Evolutionary conservation across 2,888 invertebrate species (phyloP), one percentile per base, ranked within the genome.

Genomic region (Drosophila acutilabella): DNA sequence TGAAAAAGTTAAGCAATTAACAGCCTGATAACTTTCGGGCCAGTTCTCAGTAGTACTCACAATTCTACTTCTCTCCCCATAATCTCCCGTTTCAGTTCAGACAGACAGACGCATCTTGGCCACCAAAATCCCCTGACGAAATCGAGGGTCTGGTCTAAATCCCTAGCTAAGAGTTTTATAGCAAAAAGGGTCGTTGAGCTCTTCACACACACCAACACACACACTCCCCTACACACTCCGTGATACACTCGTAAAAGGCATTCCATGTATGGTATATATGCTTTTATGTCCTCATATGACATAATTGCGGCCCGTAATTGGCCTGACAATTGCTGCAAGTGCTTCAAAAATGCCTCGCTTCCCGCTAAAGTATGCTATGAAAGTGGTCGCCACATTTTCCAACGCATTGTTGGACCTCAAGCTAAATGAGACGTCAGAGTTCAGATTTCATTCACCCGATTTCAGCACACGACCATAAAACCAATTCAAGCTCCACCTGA

Each of bases 1-100:
- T 86, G 89, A 88, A 90, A 90, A 90, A 90, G 86, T 90, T 90
- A 81, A 90, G 90, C 90, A 90, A 90, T 90, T 90, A 90, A 90
- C 90, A 90, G 84, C 81, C 89, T 81, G 85, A 88, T 88, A 89
- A 90, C 85, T 90, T 89, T 88, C 76, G 69, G 85, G 83, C 68
- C 69, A 66, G 71, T 72, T 71, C 60, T 44, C 58, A 53, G 61
- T 60, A 61, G 61, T 60, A 64, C 64, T 68, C 54, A 44, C 26
- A 48, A 41, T 48, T 36, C 13, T 51, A 69, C 36, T 36, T 1
- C 36, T 13, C 36, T 36, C 13, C 13, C n/a, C n/a, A n/a, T 36
- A 13, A 36, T 36, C 36, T 36, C 4, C 13, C 36, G 36, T 36
- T 36, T 4, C 13, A 13, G 36, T 13, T 36, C 36, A 36, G 36